phyloP scores from a whole-genome alignment of 2,888 invertebrate genomes.

The Cataglyphis cursor region DNA sequence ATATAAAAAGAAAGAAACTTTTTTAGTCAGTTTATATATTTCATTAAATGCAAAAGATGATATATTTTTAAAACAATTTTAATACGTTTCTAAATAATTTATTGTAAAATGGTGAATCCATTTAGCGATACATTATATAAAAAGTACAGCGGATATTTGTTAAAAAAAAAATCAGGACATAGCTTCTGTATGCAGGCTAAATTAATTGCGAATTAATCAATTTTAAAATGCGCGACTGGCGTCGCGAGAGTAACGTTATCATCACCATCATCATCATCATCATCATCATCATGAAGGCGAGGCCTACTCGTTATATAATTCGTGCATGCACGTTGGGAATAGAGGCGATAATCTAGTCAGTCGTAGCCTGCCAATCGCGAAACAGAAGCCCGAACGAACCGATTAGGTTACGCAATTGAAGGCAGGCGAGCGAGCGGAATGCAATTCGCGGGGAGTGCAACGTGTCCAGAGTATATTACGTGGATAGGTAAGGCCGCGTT shows the following conservation, averaged over 20 bases:
- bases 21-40: background rate
- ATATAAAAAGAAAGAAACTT: background rate
- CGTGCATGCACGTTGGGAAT: background rate
- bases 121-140: background rate
- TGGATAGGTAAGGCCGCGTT: conserved; percentile 21
- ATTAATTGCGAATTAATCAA: conserved; percentile 42
- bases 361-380: conserved; percentile 42
- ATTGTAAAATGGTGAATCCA: background rate
- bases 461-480: background rate
- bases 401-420: conserved; percentile 51
- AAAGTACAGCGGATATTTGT: background rate
- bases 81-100: background rate
- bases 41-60: background rate
- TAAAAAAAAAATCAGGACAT: background rate
- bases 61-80: conserved; percentile 2
- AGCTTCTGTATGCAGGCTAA: background rate
- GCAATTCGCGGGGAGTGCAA: conserved; percentile 22
- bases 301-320: conserved; percentile 1
- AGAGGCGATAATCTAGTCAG: conserved; percentile 49
- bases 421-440: conserved; percentile 21
- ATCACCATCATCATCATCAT: background rate
- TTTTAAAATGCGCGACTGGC: background rate
- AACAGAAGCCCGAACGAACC: conserved; percentile 26
- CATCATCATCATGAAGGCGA: background rate
- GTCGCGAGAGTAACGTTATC: background rate